A percentile compares a stretch with the other conserved stretches of the same genome.
Conservation (phyloP, 2,888 invertebrate species). For the Sphinx pinastri region DNA sequence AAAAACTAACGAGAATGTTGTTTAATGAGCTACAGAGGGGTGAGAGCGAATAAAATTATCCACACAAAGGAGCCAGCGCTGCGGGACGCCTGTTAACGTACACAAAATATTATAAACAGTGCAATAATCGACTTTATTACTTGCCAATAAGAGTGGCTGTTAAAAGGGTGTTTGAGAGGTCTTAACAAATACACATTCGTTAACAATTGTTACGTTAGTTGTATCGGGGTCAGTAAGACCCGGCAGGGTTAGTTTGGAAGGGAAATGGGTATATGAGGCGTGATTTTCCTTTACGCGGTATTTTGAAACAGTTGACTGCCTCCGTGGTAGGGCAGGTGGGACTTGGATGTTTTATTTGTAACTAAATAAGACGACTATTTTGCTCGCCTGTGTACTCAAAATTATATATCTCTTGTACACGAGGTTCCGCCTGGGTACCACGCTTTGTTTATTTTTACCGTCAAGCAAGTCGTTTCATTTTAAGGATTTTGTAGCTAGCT, state of each 20-base stretch:
- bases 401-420: no score
- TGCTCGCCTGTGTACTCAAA: no score
- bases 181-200: slow-evolving; percentile 52
- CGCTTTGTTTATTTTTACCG: no score
- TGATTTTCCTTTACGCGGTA: slow-evolving; percentile 39
- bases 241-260: not conserved
- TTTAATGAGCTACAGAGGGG: slow-evolving; percentile 35
- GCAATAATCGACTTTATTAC: not conserved
- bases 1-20: slow-evolving; percentile 27
- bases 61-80: slow-evolving; percentile 34
- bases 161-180: slow-evolving; percentile 37
- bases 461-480: no score
- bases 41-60: slow-evolving; percentile 31
- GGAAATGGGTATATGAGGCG: slow-evolving; percentile 13
- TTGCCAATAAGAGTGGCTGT: not conserved
- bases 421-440: no score
- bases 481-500: no score
- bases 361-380: no score
- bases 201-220: slow-evolving; percentile 51
- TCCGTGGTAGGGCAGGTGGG: no score
- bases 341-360: no score
- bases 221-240: slow-evolving; percentile 54
- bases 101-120: not conserved
- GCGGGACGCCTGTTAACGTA: slow-evolving; percentile 33
- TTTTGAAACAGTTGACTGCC: not conserved